Evolutionary conservation across 2,797 vertebrate species (phyloP).

Genomic region (Loriculus beryllinus): DNA sequence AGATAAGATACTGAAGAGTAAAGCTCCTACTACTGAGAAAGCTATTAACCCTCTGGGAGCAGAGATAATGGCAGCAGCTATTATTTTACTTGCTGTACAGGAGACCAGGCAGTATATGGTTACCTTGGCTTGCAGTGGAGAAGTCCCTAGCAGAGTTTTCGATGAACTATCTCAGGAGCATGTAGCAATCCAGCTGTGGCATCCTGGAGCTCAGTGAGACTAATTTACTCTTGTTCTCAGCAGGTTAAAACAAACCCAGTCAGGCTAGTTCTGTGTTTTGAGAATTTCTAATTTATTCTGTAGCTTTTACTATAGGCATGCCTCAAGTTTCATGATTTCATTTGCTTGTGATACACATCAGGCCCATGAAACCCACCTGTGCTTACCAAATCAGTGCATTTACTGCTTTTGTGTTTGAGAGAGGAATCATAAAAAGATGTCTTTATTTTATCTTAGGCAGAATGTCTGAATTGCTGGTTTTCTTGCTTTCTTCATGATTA

Average conservation of each 20-base stretch:
- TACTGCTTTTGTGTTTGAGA: neutral
- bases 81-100: neutral
- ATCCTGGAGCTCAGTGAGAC: neutral
- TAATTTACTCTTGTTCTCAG: neutral
- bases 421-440: neutral
- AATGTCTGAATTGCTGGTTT: neutral
- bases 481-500: neutral
- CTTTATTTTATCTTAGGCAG: neutral
- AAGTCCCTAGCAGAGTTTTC: neutral
- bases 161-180: neutral
- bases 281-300: neutral
- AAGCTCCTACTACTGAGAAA: neutral
- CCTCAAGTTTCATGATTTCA: neutral
- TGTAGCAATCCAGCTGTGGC: neutral
- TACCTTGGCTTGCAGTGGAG: neutral
- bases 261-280: neutral
- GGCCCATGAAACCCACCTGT: neutral
- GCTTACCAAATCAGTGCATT: neutral
- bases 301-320: neutral
- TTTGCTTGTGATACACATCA: neutral
- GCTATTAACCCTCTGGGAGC: neutral
- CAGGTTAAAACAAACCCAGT: neutral
- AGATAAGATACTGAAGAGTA: neutral
- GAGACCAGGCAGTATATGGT: neutral
- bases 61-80: neutral